These are phyloP conservation scores for Andrena praecox DNA, from an alignment of 2,888 invertebrate genomes.

Conservation along the genomic window DNA sequence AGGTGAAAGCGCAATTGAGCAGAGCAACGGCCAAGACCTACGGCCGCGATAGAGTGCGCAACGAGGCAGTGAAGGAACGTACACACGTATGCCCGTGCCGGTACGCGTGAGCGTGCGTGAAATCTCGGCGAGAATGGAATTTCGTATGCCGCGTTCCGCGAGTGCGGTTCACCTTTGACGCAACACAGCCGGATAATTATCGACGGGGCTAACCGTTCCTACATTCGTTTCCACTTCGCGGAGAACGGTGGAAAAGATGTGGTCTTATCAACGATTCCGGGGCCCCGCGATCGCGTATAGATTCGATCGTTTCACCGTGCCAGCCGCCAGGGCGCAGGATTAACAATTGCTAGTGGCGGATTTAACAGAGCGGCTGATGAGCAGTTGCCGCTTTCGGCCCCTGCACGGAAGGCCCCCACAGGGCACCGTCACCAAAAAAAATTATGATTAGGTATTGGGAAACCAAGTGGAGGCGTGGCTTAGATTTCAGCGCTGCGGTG, in stretches of 20 bases:
- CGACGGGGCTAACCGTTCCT: background rate
- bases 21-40: background rate
- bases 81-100: background rate
- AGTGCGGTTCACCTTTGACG: conserved; percentile 50
- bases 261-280: background rate
- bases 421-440: too few species aligned
- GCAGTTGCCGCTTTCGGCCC: too few species aligned
- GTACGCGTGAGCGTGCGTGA: background rate
- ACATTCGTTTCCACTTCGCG: background rate
- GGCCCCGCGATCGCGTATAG: background rate
- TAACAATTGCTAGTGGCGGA: too few species aligned
- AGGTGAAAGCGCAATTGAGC: conserved; percentile 47
- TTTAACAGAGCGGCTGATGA: too few species aligned
- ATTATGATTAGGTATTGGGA: too few species aligned
- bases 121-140: conserved; percentile 35
- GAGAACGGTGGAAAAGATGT: background rate
- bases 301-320: too few species aligned
- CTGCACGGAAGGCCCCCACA: too few species aligned
- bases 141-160: conserved; percentile 37
- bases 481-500: too few species aligned
- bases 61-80: background rate
- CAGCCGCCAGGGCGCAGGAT: too few species aligned
- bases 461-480: too few species aligned
- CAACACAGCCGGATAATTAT: background rate
- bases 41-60: background rate